These are phyloP conservation scores for Lissocephala sabroskyi DNA, from an alignment of 2,888 invertebrate genomes.

Conservation along the genomic window DNA sequence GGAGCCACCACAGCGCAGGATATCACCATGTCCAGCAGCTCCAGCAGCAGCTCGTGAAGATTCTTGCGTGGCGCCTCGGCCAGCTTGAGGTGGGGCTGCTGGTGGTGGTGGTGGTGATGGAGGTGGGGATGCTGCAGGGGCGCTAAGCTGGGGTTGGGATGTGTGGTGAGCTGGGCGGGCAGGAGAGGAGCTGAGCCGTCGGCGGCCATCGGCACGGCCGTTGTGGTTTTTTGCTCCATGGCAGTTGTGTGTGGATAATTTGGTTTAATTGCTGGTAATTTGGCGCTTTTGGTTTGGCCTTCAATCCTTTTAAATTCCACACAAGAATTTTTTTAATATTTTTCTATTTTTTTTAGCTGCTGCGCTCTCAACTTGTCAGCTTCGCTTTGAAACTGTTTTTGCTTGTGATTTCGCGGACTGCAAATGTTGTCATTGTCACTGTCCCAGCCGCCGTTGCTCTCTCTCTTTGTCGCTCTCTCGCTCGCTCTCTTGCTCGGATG, in stretches of 20 bases:
- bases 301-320: constrained; percentile 4
- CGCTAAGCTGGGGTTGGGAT: constrained; percentile 28
- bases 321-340: too few species aligned
- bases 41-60: constrained; percentile 73
- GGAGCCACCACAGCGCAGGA: constrained; percentile 84
- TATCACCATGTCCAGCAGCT: constrained; percentile 81
- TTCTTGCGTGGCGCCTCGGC: constrained; percentile 44
- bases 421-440: constrained; percentile 40
- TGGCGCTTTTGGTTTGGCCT: constrained; percentile 4
- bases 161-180: constrained; percentile 6
- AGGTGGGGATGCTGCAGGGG: constrained; percentile 25
- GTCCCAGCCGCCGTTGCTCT: constrained; percentile 5
- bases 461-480: not conserved
- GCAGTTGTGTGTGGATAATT: constrained; percentile 29
- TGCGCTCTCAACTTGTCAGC: constrained; percentile 32
- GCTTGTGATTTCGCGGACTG: constrained; percentile 29
- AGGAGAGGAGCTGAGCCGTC: constrained; percentile 26
- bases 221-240: constrained; percentile 17
- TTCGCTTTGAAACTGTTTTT: constrained; percentile 39
- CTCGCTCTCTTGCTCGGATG: constrained; percentile 20
- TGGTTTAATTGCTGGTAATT: constrained; percentile 22
- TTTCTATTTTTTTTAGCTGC: too few species aligned
- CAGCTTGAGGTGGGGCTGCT: constrained; percentile 25
- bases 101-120: constrained; percentile 9
- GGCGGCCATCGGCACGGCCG: constrained; percentile 8